Percentiles rank a stretch among this genome's conserved stretches.
Evolutionary conservation across 35 echinoderm and acorn worm genomes (phyloP).

Genomic region (Ptychodera flava): DNA sequence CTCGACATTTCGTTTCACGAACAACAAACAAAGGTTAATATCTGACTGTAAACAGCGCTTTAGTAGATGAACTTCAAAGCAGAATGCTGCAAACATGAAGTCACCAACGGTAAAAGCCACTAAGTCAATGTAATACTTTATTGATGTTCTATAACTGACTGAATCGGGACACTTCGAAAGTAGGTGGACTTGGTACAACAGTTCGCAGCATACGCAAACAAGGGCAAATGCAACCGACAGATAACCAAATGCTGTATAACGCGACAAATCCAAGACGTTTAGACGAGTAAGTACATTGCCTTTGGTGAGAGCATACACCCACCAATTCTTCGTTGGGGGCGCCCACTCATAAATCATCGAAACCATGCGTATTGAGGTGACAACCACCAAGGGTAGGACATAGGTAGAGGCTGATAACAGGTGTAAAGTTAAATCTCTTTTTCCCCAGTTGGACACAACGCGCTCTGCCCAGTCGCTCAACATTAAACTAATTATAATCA

Average conservation of each 20-base stretch:
- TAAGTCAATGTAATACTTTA: background rate
- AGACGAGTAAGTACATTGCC: background rate
- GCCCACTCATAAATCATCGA: background rate
- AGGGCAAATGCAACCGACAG: background rate
- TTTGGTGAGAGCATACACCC: background rate
- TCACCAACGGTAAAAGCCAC: background rate
- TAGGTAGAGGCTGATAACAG: background rate
- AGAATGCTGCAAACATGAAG: background rate
- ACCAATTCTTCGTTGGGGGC: background rate
- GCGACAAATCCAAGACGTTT: background rate
- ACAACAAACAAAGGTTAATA: background rate
- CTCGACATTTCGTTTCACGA: background rate
- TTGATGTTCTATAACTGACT: no score
- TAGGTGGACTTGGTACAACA: background rate
- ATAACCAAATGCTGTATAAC: background rate
- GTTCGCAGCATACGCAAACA: background rate
- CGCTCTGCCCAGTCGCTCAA: background rate
- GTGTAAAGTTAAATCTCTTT: background rate
- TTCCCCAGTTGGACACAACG: background rate
- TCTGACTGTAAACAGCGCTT: background rate
- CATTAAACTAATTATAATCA: background rate
- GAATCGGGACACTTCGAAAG: background rate
- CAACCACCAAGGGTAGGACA: background rate
- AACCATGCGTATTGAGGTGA: background rate
- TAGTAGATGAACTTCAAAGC: background rate